Evolutionary conservation across 2,113 vertebrate genomes (phyloP), one percentile per base, ranked within the genome.

Genomic region (Proteles cristata): DNA sequence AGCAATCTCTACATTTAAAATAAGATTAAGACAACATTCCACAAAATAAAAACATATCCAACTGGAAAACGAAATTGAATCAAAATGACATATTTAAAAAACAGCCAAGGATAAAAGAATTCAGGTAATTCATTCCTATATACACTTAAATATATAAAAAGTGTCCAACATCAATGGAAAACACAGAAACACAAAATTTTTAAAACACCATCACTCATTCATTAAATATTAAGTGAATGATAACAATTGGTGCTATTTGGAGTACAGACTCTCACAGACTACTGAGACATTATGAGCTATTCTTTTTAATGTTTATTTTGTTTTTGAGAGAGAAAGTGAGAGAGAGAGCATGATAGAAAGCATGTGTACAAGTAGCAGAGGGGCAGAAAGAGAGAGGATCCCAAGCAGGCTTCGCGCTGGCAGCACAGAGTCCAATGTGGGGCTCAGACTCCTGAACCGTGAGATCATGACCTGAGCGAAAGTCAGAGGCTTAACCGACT

Each of bases 11-110:
- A 23, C 11, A 85, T 69, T 87, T 91, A 84, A 83, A 63, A 63
- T n/a, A 94, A 79, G 10, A 39, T 7, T 82, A 85, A 65, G 17
- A 84, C 48, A 85, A 90, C 66, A 80, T 0, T 45, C 16, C 48
- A 58, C 14, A 82, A 94, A 69, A 69, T 63, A 83, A 79, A 93
- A 93, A 53, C 26, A 58, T 23, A 84, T 21, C 19, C 50, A 85
- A 31, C 9, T 85, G 26, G 28, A 94, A 94, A 97, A 80, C 58
- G 88, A 88, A 58, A 95, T 21, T 94, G n/a, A 83, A 79, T 45
- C 26, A 84, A 93, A 94, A 65, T 58, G 28, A 87, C 61, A 33
- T 90, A 84, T 82, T 88, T 92, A 55, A 94, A 95, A 95, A 71
- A 35, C 0, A 97, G 63, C 82, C 5, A 77, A 82, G 26, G 9